Percentiles rank a stretch among this genome's conserved stretches.
Conservation (phyloP, 2,888 invertebrate species). For the Hedychridium roseum region DNA sequence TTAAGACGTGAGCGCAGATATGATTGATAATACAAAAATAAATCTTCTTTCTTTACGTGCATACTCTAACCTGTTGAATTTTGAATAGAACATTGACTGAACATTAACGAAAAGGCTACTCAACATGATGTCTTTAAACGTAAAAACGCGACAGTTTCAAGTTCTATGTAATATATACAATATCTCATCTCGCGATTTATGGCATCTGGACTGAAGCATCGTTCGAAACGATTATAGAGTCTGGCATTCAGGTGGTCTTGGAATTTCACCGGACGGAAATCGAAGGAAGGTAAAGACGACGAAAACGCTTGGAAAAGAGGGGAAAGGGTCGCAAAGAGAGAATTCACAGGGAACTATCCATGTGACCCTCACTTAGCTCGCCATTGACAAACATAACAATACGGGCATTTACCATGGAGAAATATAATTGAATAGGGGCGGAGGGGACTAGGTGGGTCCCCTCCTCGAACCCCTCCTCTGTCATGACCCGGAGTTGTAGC, state of each 20-base stretch:
- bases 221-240: not conserved
- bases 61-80: no score
- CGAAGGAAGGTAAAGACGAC: constrained; percentile 13
- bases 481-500: constrained; percentile 12
- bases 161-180: no score
- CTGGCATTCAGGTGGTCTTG: not conserved
- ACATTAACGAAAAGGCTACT: no score
- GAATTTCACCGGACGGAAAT: constrained; percentile 14
- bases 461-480: constrained; percentile 11
- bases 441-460: constrained; percentile 38
- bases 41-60: no score
- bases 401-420: constrained; percentile 62
- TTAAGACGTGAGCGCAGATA: no score
- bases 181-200: constrained; percentile 6
- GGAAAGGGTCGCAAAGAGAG: constrained; percentile 40
- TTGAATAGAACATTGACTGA: no score
- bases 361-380: constrained; percentile 61
- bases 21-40: no score
- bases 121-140: no score
- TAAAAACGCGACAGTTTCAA: no score
- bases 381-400: constrained; percentile 64
- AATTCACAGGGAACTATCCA: constrained; percentile 56
- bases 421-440: constrained; percentile 61
- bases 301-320: constrained; percentile 10
- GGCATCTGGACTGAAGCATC: constrained; percentile 40